These are phyloP conservation scores for Drosophila sechellia DNA, from an alignment of 1,140 invertebrate genomes.

Conservation along the genomic window DNA sequence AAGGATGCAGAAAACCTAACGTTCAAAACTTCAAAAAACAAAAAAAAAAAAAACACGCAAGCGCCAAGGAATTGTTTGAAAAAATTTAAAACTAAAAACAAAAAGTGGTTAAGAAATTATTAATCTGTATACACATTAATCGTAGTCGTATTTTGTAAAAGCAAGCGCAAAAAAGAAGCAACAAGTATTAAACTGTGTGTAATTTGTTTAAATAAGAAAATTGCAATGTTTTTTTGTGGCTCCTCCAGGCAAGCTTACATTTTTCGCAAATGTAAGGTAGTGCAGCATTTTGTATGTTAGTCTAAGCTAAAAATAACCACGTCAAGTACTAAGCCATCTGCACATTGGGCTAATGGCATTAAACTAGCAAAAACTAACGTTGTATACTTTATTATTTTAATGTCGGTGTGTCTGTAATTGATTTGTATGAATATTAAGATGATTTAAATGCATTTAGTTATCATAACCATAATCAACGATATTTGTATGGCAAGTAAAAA, in stretches of 20 bases:
- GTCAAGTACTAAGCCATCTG: conserved; percentile 24
- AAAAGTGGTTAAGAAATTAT: conserved; percentile 51
- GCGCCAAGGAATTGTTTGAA: conserved; percentile 83
- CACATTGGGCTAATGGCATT: conserved; percentile 26
- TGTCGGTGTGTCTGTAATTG: conserved; percentile 38
- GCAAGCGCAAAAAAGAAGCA: conserved; percentile 38
- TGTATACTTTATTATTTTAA: conserved; percentile 30
- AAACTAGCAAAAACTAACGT: conserved; percentile 32
- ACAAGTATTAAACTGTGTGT: conserved; percentile 54
- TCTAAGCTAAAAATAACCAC: conserved; percentile 35
- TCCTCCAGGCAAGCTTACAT: background rate
- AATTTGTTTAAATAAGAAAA: conserved; percentile 35
- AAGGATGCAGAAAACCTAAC: conserved; percentile 57
- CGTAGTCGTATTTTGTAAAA: conserved; percentile 57
- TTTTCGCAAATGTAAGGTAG: conserved; percentile 3
- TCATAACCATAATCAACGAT: conserved; percentile 58
- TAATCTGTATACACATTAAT: conserved; percentile 54
- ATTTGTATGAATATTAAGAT: conserved; percentile 45
- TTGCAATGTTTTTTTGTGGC: conserved; percentile 40
- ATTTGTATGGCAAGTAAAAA: conserved; percentile 47
- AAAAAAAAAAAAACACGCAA: conserved; percentile 58
- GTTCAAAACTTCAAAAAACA: conserved; percentile 57
- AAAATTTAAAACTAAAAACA: conserved; percentile 42
- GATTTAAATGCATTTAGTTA: conserved; percentile 57
- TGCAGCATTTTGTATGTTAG: conserved; percentile 51